Percentiles rank a stretch among this genome's conserved stretches.
Conservation (phyloP, 2,888 invertebrate genomes). For the Athalia circularis region DNA sequence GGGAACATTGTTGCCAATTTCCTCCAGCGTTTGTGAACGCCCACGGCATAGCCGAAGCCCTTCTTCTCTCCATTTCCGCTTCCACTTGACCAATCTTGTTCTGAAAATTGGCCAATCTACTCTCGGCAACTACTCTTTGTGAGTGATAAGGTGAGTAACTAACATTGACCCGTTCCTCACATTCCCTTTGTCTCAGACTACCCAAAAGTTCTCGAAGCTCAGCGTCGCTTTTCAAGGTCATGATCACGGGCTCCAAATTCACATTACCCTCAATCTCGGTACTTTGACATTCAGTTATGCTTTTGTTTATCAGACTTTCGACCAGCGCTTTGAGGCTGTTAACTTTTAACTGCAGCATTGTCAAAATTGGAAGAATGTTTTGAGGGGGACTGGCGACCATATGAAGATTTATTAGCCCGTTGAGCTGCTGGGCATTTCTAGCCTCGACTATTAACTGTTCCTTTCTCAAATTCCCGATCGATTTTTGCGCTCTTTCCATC, state of each 20-base stretch:
- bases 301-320: conserved; percentile 62
- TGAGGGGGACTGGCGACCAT: conserved; percentile 63
- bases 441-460: conserved; percentile 67
- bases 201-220: conserved; percentile 65
- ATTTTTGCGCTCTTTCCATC: conserved; percentile 62
- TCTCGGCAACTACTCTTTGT: conserved; percentile 64
- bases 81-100: conserved; percentile 68
- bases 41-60: conserved; percentile 49
- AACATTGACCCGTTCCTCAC: conserved; percentile 65
- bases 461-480: conserved; percentile 59
- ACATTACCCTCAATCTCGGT: conserved; percentile 54
- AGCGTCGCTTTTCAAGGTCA: conserved; percentile 62
- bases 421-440: conserved; percentile 64
- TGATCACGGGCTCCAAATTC: conserved; percentile 59
- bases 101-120: conserved; percentile 61
- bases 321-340: conserved; percentile 66
- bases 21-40: conserved; percentile 47
- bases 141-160: conserved; percentile 65
- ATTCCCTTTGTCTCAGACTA: conserved; percentile 64
- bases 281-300: conserved; percentile 64
- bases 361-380: conserved; percentile 65
- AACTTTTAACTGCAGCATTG: conserved; percentile 66
- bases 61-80: conserved; percentile 62
- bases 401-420: conserved; percentile 67
- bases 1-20: conserved; percentile 39